Conservation (phyloP, 1,140 invertebrate species). For the Hyles euphorbiae region DNA sequence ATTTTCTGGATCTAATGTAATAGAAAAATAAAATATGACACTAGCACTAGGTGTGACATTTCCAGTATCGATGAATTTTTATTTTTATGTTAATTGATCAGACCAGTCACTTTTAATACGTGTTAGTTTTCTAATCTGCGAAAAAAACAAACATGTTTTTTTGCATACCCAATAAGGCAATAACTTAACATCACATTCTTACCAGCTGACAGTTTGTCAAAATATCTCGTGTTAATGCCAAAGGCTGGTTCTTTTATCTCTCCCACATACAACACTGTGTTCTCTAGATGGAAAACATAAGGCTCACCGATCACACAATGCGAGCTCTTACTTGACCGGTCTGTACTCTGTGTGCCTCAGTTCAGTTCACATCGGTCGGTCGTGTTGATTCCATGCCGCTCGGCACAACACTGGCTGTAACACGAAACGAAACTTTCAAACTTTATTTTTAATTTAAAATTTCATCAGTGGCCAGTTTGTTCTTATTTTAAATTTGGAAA, state of each 20-base stretch:
- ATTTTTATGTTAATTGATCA: no score
- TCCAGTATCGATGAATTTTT: no score
- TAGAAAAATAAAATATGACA: no score
- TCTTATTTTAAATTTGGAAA: background rate
- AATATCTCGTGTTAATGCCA: slow-evolving; percentile 1
- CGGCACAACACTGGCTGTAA: slow-evolving; percentile 29
- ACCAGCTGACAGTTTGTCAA: no score
- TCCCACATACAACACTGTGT: background rate
- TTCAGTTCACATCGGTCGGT: slow-evolving; percentile 55
- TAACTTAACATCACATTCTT: no score
- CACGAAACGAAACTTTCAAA: slow-evolving; percentile 29
- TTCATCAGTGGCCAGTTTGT: slow-evolving; percentile 12
- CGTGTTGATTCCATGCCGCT: slow-evolving; percentile 39
- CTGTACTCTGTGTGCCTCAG: slow-evolving; percentile 25
- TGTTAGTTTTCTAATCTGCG: no score
- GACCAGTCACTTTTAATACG: no score
- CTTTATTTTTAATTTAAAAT: slow-evolving; percentile 19
- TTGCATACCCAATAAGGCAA: no score
- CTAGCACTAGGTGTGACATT: no score
- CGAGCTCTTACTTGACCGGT: slow-evolving; percentile 55
- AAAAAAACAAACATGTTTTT: no score
- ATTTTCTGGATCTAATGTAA: no score
- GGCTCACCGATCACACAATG: slow-evolving; percentile 46
- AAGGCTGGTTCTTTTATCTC: no score
- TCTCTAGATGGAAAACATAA: slow-evolving; percentile 40